phyloP scores from a whole-genome alignment of 1,140 invertebrate species.

The Planococcus citri region DNA sequence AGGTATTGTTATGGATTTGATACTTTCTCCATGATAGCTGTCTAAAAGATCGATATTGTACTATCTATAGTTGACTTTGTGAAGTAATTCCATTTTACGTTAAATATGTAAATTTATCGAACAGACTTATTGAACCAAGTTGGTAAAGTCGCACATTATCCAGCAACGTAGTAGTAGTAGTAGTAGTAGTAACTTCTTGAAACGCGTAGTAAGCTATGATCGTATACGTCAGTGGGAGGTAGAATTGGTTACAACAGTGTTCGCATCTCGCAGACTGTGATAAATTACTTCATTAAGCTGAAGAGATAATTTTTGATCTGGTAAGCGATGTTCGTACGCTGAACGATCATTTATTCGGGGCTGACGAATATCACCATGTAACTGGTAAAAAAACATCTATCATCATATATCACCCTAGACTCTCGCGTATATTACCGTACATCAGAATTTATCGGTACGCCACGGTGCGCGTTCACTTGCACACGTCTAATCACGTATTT shows the following conservation, averaged over 20 bases:
- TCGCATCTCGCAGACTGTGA: background rate
- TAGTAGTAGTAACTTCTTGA: slow-evolving; percentile 5
- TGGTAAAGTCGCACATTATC: slow-evolving; percentile 15
- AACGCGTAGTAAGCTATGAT: slow-evolving; percentile 11
- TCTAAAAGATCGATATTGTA: background rate
- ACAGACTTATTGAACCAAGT: slow-evolving; percentile 14
- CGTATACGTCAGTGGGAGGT: slow-evolving; percentile 5
- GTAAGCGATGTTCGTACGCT: slow-evolving; percentile 10
- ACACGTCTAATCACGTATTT: background rate
- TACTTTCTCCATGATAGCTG: background rate
- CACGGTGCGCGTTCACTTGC: background rate
- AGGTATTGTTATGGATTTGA: background rate
- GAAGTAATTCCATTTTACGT: background rate
- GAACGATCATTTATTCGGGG: slow-evolving; percentile 1
- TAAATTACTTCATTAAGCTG: slow-evolving; percentile 15
- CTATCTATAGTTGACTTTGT: too few relatives aligned
- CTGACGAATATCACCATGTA: background rate
- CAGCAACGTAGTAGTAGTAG: background rate
- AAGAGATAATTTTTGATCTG: slow-evolving; percentile 18
- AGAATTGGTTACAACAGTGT: slow-evolving; percentile 6
- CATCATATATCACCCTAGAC: slow-evolving; percentile 10
- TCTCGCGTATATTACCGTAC: background rate
- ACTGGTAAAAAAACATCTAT: slow-evolving; percentile 4
- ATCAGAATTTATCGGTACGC: background rate
- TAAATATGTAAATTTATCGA: slow-evolving; percentile 14